Evolutionary conservation across 35 echinoderm and acorn worm species (phyloP).

Genomic region (Heliocidaris tuberculata): DNA sequence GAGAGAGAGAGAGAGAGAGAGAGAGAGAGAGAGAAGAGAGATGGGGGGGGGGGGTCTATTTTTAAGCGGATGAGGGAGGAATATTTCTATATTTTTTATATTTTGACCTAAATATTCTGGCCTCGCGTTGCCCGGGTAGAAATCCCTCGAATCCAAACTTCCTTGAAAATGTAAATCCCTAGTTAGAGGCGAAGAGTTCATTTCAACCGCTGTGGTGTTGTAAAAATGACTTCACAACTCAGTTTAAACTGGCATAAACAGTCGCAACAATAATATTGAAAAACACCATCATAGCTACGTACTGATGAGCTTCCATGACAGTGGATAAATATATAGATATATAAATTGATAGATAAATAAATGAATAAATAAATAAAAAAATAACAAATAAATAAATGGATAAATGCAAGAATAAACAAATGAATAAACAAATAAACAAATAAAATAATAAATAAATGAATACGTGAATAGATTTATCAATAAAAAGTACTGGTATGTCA

Average conservation of each 20-base stretch:
- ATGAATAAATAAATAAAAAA: background rate
- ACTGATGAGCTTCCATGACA: background rate
- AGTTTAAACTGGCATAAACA: background rate
- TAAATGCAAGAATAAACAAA: background rate
- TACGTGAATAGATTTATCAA: background rate
- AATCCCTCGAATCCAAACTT: background rate
- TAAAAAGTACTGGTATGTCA: no score
- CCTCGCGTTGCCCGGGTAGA: conserved; percentile 5
- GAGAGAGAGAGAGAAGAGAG: background rate
- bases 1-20: background rate
- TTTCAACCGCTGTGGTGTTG: background rate
- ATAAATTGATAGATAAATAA: background rate
- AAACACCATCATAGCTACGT: no score
- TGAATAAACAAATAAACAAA: background rate
- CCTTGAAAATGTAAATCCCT: conserved; percentile 11
- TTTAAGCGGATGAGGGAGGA: background rate
- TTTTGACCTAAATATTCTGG: conserved; percentile 11
- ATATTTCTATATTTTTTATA: background rate
- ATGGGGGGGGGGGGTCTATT: background rate
- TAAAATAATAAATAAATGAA: background rate
- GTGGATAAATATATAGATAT: background rate
- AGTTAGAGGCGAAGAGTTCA: background rate
- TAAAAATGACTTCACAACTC: background rate
- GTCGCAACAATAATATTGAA: no score
- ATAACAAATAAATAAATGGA: background rate